phyloP scores from a whole-genome alignment of 2,113 vertebrate genomes.

The Archilochus colubris region DNA sequence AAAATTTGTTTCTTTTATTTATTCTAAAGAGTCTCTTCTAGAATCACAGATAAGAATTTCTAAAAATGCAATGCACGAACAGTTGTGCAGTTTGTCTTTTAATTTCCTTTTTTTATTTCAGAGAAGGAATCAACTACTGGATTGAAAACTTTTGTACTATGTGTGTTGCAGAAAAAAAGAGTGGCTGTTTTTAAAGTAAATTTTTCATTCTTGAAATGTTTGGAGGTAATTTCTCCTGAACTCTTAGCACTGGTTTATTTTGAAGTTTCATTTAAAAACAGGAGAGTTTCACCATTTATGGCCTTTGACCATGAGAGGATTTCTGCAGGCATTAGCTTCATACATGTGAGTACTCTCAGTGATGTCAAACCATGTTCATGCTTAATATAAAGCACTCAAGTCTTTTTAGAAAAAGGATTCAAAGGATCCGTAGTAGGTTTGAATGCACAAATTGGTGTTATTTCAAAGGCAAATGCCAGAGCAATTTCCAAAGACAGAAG shows the following conservation, averaged over 20 bases:
- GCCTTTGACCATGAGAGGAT: background rate
- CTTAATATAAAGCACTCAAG: background rate
- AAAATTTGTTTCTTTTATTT: background rate
- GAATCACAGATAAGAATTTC: background rate
- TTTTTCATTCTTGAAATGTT: background rate
- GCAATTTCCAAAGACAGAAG: background rate
- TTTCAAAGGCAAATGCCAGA: background rate
- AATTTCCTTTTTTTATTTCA: background rate
- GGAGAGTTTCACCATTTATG: fast-evolving
- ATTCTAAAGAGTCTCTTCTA: background rate
- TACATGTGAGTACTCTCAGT: background rate
- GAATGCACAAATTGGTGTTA: background rate
- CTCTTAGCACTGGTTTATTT: background rate
- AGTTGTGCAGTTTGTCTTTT: background rate
- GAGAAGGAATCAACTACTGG: background rate
- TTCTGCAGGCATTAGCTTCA: background rate
- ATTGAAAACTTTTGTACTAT: background rate
- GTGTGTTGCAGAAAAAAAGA: background rate
- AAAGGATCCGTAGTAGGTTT: background rate
- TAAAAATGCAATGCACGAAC: background rate
- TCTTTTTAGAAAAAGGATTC: background rate
- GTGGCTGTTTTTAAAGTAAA: fast-evolving
- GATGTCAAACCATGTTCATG: background rate
- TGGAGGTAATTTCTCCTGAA: background rate
- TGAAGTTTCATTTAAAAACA: background rate